A percentile compares a stretch with the other conserved stretches of the same genome.
Evolutionary conservation across 2,888 invertebrate genomes (phyloP).

Genomic region (Encarsia formosa): DNA sequence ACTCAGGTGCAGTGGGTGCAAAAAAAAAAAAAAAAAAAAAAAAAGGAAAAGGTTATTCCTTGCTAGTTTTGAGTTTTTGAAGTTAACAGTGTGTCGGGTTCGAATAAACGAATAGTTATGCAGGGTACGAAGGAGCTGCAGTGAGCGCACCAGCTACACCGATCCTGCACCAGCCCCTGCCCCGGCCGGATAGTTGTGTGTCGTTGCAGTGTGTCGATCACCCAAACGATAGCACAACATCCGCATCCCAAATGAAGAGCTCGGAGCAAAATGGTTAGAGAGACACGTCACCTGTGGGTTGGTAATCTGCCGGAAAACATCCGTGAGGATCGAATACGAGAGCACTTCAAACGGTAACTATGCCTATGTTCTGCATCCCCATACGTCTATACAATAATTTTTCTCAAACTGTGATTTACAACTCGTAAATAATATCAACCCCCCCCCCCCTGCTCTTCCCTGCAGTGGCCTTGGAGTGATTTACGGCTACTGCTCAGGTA

Average conservation of each 20-base stretch:
- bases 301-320: constrained; percentile 99
- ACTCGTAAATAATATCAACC: no score
- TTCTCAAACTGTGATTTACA: not conserved
- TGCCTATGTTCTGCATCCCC: not conserved
- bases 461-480: no score
- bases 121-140: no score
- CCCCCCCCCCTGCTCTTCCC: no score
- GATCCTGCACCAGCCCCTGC: constrained; percentile 1
- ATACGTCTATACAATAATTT: not conserved
- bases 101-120: no score
- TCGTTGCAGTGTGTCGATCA: constrained; percentile 51
- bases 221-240: constrained; percentile 53
- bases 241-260: constrained; percentile 84
- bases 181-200: constrained; percentile 40
- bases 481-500: no score
- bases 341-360: constrained; percentile 91
- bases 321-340: constrained; percentile 94
- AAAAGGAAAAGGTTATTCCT: no score
- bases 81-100: no score
- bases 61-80: no score
- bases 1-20: no score
- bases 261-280: constrained; percentile 99
- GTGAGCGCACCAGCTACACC: not conserved
- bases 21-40: no score
- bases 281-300: constrained; percentile 99